These are phyloP conservation scores for Meiosimyza decipiens DNA, from an alignment of 2,888 invertebrate species.

Conservation along the genomic window DNA sequence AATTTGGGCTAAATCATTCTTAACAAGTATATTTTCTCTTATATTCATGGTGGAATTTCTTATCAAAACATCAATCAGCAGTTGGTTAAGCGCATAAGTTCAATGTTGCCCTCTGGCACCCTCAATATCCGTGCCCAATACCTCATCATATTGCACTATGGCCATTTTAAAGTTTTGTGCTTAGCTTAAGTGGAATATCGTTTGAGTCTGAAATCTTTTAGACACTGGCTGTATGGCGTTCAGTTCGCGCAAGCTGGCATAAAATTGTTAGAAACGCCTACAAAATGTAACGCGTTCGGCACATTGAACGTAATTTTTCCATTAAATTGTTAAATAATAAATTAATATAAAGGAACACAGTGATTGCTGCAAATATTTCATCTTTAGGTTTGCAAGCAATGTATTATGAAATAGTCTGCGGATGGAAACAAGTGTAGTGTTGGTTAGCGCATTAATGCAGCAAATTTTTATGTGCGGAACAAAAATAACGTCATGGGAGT, in stretches of 20 bases:
- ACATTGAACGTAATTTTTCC: constrained; percentile 52
- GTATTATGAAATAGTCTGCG: too few species aligned
- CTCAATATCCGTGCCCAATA: neutral
- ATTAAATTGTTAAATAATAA: constrained; percentile 61
- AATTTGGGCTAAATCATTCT: too few species aligned
- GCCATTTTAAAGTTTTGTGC: constrained; percentile 62
- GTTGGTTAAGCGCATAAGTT: too few species aligned
- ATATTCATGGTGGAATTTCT: too few species aligned
- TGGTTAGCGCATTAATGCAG: too few species aligned
- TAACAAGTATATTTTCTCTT: too few species aligned
- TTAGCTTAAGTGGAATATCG: constrained; percentile 51
- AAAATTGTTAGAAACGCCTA: constrained; percentile 63
- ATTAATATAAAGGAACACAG: constrained; percentile 51
- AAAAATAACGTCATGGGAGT: too few species aligned
- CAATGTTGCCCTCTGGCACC: constrained; percentile 2
- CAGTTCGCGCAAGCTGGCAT: constrained; percentile 47
- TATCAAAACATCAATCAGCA: too few species aligned
- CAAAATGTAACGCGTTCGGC: constrained; percentile 45
- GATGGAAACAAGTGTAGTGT: too few species aligned
- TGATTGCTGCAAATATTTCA: constrained; percentile 34
- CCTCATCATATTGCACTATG: constrained; percentile 8
- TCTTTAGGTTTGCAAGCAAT: neutral
- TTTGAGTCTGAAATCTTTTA: neutral
- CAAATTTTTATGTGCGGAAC: too few species aligned
- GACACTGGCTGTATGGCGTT: neutral